Percentiles rank a stretch among this genome's conserved stretches.
Conservation (phyloP, 2,113 vertebrate species). For the Bufo bufo region DNA sequence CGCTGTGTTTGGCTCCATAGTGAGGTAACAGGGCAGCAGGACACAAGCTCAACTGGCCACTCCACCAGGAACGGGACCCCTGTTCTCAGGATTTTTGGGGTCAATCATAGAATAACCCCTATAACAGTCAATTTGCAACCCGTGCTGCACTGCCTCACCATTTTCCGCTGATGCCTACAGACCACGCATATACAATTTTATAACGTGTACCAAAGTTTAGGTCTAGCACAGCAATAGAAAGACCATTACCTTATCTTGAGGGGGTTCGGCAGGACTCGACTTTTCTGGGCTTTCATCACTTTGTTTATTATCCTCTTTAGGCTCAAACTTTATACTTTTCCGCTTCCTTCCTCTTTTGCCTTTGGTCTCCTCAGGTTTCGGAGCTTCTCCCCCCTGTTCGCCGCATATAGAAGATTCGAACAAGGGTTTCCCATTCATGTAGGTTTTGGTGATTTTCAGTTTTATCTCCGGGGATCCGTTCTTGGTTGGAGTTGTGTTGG, state of each 20-base stretch:
- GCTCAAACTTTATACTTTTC: conserved; percentile 77
- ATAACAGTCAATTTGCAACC: too few relatives aligned
- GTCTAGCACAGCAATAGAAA: too few relatives aligned
- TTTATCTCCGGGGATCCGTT: conserved; percentile 86
- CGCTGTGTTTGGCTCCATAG: too few relatives aligned
- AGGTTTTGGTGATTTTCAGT: conserved; percentile 88
- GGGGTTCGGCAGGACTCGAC: conserved; percentile 66
- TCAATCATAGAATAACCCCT: too few relatives aligned
- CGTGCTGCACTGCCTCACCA: too few relatives aligned
- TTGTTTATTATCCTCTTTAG: conserved; percentile 73
- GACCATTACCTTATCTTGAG: conserved; percentile 70
- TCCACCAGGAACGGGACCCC: too few relatives aligned
- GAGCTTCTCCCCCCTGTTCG: conserved; percentile 72
- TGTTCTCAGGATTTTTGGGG: too few relatives aligned
- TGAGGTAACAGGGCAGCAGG: too few relatives aligned
- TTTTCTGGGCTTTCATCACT: conserved; percentile 67
- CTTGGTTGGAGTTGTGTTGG: conserved; percentile 76
- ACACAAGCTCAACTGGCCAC: too few relatives aligned
- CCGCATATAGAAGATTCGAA: conserved; percentile 86
- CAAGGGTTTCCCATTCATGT: conserved; percentile 82
- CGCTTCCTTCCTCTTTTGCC: conserved; percentile 71
- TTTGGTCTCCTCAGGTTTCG: conserved; percentile 69
- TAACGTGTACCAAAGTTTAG: too few relatives aligned
- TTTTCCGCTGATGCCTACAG: too few relatives aligned
- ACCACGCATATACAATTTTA: too few relatives aligned